These are phyloP conservation scores for Sminthurinus aureus DNA, from an alignment of 2,888 invertebrate genomes.

Conservation along the genomic window DNA sequence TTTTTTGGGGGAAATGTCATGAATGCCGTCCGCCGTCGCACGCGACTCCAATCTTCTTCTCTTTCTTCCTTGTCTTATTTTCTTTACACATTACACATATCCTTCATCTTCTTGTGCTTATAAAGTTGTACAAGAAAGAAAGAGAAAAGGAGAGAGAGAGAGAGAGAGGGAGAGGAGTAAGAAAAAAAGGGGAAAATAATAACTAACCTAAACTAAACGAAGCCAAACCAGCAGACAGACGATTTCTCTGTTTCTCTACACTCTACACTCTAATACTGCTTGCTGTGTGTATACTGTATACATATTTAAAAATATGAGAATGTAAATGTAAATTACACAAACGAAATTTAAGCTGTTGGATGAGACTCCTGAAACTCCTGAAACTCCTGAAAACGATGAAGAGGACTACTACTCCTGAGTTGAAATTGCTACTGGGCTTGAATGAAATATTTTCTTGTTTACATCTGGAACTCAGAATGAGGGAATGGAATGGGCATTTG, in stretches of 20 bases:
- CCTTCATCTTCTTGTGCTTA: too few species aligned
- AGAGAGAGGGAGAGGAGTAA: neutral
- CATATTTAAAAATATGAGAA: neutral
- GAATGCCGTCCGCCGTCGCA: constrained; percentile 28
- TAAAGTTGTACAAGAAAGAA: neutral
- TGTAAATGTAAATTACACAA: constrained; percentile 9
- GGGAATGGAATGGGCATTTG: neutral
- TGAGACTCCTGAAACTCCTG: neutral
- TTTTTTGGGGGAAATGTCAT: constrained; percentile 42
- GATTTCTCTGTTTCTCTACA: neutral
- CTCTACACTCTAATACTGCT: too few species aligned
- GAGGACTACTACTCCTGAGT: too few species aligned
- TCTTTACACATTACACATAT: neutral
- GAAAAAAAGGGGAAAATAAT: too few species aligned
- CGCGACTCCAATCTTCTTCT: constrained; percentile 35
- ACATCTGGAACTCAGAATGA: constrained; percentile 37
- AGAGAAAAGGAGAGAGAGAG: neutral
- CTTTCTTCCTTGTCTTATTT: neutral
- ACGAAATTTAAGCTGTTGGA: neutral
- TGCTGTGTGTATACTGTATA: constrained; percentile 4
- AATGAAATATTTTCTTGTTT: constrained; percentile 46
- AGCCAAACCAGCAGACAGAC: too few species aligned
- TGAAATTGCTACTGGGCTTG: constrained; percentile 3
- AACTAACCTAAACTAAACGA: too few species aligned
- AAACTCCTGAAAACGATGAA: neutral